These are phyloP conservation scores for Monomorium pharaonis DNA, from an alignment of 1,140 invertebrate genomes.

Conservation along the genomic window DNA sequence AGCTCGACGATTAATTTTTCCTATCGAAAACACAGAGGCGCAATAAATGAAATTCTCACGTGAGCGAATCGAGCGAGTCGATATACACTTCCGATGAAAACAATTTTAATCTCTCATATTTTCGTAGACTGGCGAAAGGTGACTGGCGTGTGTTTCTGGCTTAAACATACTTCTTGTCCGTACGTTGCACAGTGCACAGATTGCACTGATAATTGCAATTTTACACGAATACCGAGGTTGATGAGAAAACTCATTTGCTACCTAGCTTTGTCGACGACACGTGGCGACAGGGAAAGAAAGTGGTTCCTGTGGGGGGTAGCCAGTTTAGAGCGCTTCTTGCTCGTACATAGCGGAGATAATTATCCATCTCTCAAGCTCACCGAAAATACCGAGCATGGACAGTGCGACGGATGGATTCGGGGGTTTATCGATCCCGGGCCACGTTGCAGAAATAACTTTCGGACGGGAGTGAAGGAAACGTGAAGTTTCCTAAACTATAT, in stretches of 20 bases:
- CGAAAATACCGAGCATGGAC: slow-evolving; percentile 35
- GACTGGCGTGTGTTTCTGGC: not conserved
- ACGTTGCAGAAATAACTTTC: slow-evolving; percentile 56
- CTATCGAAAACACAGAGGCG: not conserved
- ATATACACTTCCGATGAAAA: not conserved
- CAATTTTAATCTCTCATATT: not conserved
- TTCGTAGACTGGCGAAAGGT: not conserved
- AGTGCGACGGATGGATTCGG: slow-evolving; percentile 34
- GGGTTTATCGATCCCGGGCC: slow-evolving; percentile 43
- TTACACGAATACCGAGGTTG: not conserved
- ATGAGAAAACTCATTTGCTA: slow-evolving; percentile 17
- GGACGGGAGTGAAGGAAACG: slow-evolving; percentile 36
- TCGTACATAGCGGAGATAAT: slow-evolving; percentile 33
- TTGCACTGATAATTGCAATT: not conserved
- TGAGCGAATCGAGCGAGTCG: not conserved
- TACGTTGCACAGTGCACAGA: too few relatives aligned
- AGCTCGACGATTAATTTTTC: slow-evolving; percentile 17
- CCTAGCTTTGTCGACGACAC: slow-evolving; percentile 1
- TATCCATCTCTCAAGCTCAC: slow-evolving; percentile 28
- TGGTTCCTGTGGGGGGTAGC: not conserved
- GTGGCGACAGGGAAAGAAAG: not conserved
- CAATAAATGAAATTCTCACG: not conserved
- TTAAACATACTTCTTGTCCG: not conserved
- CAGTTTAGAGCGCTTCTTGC: slow-evolving; percentile 18
- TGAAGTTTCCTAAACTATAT: slow-evolving; percentile 34